These are phyloP conservation scores for Parelbella ahira DNA, from an alignment of 2,888 invertebrate species.

Conservation along the genomic window DNA sequence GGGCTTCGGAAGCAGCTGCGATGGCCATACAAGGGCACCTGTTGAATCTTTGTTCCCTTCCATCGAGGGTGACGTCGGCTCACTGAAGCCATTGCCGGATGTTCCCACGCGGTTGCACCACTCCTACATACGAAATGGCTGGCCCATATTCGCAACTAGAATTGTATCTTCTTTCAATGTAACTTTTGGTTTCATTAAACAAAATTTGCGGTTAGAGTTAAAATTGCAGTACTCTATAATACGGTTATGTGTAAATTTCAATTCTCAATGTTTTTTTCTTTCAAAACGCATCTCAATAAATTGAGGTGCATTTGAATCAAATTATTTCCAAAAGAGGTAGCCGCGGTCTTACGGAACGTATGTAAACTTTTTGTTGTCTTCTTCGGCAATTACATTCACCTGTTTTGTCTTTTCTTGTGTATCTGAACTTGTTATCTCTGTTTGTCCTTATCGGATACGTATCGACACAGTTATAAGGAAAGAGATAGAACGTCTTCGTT, in stretches of 20 bases:
- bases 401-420: constrained; percentile 47
- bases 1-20: constrained; percentile 67
- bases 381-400: constrained; percentile 68
- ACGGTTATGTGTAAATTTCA: too few species aligned
- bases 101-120: constrained; percentile 62
- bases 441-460: constrained; percentile 59
- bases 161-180: constrained; percentile 23
- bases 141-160: constrained; percentile 30
- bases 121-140: constrained; percentile 35
- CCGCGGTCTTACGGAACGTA: constrained; percentile 27
- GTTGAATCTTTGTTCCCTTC: constrained; percentile 52
- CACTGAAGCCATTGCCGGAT: constrained; percentile 45
- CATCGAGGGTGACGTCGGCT: constrained; percentile 33
- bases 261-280: too few species aligned
- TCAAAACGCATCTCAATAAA: neutral
- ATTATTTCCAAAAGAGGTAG: constrained; percentile 16
- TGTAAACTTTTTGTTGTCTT: constrained; percentile 68
- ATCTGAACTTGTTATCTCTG: constrained; percentile 43
- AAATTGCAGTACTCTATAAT: too few species aligned
- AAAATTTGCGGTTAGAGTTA: too few species aligned
- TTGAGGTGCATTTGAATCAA: neutral
- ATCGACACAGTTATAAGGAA: constrained; percentile 46
- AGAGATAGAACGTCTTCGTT: constrained; percentile 56
- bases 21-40: constrained; percentile 43
- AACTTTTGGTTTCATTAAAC: too few species aligned